Conservation (phyloP, 2,888 invertebrate species). For the Dugesia japonica region DNA sequence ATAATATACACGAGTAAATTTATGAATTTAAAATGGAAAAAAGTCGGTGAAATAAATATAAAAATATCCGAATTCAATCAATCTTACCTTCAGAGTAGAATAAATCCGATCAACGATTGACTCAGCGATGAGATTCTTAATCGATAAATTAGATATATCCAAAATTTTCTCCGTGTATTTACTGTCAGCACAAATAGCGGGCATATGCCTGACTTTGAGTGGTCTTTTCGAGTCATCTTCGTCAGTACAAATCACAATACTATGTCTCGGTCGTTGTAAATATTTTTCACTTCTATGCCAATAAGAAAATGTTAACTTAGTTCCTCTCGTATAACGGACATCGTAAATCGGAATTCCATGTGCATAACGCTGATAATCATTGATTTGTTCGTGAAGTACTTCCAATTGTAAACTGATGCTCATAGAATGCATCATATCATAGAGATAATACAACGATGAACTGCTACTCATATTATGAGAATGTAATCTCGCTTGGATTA, state of each 20-base stretch:
- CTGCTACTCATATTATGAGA: neutral
- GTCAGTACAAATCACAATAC: neutral
- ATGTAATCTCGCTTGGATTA: neutral
- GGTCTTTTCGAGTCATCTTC: neutral
- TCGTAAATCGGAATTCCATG: neutral
- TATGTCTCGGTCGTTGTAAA: neutral
- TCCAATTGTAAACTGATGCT: neutral
- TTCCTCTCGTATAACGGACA: neutral
- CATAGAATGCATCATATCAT: conserved; percentile 7
- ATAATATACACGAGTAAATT: no score
- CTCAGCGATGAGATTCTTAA: neutral
- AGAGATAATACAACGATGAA: neutral
- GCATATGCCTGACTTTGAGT: neutral
- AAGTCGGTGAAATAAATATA: neutral
- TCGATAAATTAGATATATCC: neutral
- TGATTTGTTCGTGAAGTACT: neutral
- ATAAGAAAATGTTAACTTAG: neutral
- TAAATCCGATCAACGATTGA: neutral
- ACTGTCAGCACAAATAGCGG: neutral
- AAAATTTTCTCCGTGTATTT: neutral
- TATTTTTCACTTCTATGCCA: conserved; percentile 15
- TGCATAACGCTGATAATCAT: neutral
- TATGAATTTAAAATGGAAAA: no score
- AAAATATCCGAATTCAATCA: neutral
- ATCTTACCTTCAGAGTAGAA: neutral